phyloP scores from a whole-genome alignment of 2,113 vertebrate species.

The Perca fluviatilis region DNA sequence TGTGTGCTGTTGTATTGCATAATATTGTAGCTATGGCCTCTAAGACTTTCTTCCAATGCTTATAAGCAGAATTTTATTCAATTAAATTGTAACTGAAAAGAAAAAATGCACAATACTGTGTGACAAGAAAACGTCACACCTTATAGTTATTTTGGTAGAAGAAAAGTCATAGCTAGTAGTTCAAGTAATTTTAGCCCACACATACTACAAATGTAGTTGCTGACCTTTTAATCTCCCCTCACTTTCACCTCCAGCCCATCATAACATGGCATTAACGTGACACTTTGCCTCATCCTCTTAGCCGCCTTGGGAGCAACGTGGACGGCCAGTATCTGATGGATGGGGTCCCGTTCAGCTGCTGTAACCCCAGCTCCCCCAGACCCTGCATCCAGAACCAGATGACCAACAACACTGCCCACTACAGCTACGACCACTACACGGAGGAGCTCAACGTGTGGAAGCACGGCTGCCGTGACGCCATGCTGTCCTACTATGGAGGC shows the following conservation, averaged over 20 bases:
- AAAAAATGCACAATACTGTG: background rate
- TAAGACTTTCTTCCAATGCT: background rate
- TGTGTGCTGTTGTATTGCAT: no score
- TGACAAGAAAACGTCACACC: background rate
- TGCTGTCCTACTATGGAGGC: slow-evolving; percentile 92
- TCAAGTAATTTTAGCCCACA: slow-evolving; percentile 3
- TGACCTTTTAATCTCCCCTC: slow-evolving; percentile 7
- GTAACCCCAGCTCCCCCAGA: slow-evolving; percentile 94
- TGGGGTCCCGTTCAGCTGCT: slow-evolving; percentile 97
- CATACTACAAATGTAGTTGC: background rate
- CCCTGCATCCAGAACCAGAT: slow-evolving; percentile 97
- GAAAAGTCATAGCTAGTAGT: background rate
- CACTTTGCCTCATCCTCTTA: slow-evolving; percentile 65
- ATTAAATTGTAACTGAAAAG: background rate
- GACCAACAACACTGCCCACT: slow-evolving; percentile 97
- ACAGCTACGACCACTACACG: slow-evolving; percentile 96
- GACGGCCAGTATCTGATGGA: slow-evolving; percentile 96
- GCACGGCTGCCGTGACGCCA: slow-evolving; percentile 89
- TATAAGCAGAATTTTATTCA: background rate
- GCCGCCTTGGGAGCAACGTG: slow-evolving; percentile 97
- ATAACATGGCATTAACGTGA: slow-evolving; percentile 23
- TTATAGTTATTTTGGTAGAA: background rate
- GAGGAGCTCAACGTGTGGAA: slow-evolving; percentile 98
- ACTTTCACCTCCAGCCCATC: slow-evolving; percentile 19
- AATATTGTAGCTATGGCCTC: no score